phyloP scores from a whole-genome alignment of 2,888 invertebrate species.

The Lypha dubia region DNA sequence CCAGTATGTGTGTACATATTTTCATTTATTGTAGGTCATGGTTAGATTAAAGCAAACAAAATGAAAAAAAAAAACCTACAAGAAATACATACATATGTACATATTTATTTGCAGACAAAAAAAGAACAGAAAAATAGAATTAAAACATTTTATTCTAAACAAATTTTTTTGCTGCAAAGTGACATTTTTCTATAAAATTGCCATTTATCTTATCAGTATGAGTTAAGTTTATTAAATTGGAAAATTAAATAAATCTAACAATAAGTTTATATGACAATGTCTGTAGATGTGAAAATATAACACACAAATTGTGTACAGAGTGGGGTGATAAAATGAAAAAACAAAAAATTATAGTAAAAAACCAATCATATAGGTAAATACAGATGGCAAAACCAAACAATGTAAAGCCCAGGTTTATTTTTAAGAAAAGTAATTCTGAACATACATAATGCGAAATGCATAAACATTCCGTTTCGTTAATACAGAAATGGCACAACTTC shows the following conservation, averaged over 20 bases:
- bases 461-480: too few relatives aligned
- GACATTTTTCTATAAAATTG: neutral
- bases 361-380: too few relatives aligned
- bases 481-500: neutral
- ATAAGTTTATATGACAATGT: neutral
- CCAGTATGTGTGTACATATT: too few relatives aligned
- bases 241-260: conserved; percentile 29
- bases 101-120: neutral
- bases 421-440: too few relatives aligned
- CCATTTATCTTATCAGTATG: conserved; percentile 51
- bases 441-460: too few relatives aligned
- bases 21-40: conserved; percentile 66
- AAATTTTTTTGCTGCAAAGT: conserved; percentile 25
- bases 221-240: conserved; percentile 25
- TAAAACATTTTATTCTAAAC: conserved; percentile 37
- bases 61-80: neutral
- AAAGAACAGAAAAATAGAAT: neutral
- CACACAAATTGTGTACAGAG: too few relatives aligned
- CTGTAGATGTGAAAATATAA: neutral
- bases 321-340: too few relatives aligned
- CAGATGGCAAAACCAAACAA: neutral
- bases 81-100: too few relatives aligned
- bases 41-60: conserved; percentile 38
- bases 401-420: too few relatives aligned
- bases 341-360: too few relatives aligned